phyloP scores from a whole-genome alignment of 1,140 invertebrate species.

The Psilanteris sp. region DNA sequence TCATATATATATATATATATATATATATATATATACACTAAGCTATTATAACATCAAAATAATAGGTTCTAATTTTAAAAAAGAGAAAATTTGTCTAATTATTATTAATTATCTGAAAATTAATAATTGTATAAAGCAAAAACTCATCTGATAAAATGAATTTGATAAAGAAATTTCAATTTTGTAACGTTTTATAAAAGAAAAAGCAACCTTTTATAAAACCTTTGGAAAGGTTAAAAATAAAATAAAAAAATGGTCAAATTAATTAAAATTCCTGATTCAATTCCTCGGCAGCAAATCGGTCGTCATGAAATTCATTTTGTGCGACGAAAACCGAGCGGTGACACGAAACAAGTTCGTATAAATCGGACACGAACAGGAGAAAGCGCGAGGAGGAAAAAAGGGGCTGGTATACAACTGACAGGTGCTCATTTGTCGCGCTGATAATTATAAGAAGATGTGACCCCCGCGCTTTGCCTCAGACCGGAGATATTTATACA shows the following conservation, averaged over 20 bases:
- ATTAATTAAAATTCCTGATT: slow-evolving; percentile 49
- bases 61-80: no score
- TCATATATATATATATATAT: no score
- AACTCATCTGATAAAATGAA: no score
- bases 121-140: no score
- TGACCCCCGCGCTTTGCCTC: slow-evolving; percentile 48
- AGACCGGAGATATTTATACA: slow-evolving; percentile 61
- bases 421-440: slow-evolving; percentile 65
- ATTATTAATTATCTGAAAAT: no score
- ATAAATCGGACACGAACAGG: slow-evolving; percentile 24
- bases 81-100: no score
- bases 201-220: no score
- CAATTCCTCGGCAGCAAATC: slow-evolving; percentile 19
- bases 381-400: slow-evolving; percentile 21
- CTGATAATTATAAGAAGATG: slow-evolving; percentile 67
- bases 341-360: slow-evolving; percentile 21
- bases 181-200: no score
- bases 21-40: no score
- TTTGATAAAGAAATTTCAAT: no score
- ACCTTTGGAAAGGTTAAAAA: not conserved
- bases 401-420: slow-evolving; percentile 49
- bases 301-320: slow-evolving; percentile 30
- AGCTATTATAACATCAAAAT: no score
- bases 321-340: slow-evolving; percentile 43
- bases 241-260: not conserved